Conservation (phyloP, 1,140 invertebrate genomes). For the Druon quercuslanigerum region DNA sequence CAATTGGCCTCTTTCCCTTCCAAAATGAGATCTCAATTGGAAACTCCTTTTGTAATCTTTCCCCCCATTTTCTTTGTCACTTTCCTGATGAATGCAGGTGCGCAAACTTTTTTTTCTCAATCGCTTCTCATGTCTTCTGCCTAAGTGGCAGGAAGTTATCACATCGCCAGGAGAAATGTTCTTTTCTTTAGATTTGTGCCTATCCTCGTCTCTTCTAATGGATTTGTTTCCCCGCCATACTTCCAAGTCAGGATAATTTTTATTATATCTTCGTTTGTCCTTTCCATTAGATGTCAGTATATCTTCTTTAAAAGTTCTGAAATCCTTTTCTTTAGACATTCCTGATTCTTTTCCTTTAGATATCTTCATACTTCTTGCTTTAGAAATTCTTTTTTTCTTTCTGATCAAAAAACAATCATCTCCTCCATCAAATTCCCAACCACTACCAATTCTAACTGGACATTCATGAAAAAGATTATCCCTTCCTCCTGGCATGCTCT, state of each 20-base stretch:
- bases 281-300: too few relatives aligned
- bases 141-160: slow-evolving; percentile 10
- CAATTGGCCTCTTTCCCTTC: neutral
- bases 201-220: neutral
- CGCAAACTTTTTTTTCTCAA: neutral
- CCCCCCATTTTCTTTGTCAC: slow-evolving; percentile 19
- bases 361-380: neutral
- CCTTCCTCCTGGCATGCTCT: neutral
- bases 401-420: neutral
- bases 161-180: slow-evolving; percentile 1
- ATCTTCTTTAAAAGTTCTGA: too few relatives aligned
- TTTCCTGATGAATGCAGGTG: neutral
- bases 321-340: neutral
- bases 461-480: neutral
- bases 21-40: slow-evolving; percentile 17
- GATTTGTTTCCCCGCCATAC: neutral
- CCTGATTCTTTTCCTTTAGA: neutral
- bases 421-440: slow-evolving; percentile 1
- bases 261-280: too few relatives aligned
- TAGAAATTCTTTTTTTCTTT: neutral
- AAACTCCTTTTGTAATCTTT: neutral
- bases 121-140: neutral
- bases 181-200: neutral
- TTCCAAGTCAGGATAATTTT: too few relatives aligned
- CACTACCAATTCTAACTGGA: neutral